Evolutionary conservation across 1,140 invertebrate genomes (phyloP).

Genomic region (Papilio xuthus): DNA sequence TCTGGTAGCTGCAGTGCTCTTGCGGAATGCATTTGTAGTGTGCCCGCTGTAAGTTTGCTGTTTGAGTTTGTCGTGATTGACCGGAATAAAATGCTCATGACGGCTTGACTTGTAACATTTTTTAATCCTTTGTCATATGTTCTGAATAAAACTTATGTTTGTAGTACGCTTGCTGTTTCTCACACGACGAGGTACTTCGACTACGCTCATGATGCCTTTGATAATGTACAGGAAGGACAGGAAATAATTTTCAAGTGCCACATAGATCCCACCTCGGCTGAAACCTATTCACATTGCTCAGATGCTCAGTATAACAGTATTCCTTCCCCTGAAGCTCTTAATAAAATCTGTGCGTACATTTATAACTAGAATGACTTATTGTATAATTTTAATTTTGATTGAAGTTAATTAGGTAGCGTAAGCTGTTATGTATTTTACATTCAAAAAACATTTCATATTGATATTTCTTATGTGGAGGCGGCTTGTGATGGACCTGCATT

Average conservation of each 20-base stretch:
- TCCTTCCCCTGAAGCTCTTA: slow-evolving; percentile 7
- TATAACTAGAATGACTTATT: slow-evolving; percentile 66
- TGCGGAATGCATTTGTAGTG: slow-evolving; percentile 12
- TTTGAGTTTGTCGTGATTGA: background rate
- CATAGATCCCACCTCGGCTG: slow-evolving; percentile 17
- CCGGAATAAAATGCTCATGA: background rate
- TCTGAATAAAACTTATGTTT: background rate
- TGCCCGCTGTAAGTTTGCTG: slow-evolving; percentile 1
- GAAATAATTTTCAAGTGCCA: background rate
- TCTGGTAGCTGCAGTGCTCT: background rate
- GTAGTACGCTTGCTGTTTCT: background rate
- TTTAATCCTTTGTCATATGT: background rate
- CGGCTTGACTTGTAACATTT: background rate
- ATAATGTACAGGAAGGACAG: background rate
- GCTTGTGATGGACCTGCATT: slow-evolving; percentile 72
- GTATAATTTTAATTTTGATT: slow-evolving; percentile 78
- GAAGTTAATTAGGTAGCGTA: slow-evolving; percentile 79
- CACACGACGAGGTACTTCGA: background rate
- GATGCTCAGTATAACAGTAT: slow-evolving; percentile 43
- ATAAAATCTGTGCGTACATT: slow-evolving; percentile 57
- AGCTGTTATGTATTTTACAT: slow-evolving; percentile 79
- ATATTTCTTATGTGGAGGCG: slow-evolving; percentile 56
- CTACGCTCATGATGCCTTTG: background rate
- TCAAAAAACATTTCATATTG: slow-evolving; percentile 58
- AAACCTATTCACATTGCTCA: slow-evolving; percentile 74